These are phyloP conservation scores for Geopemphigus sp. DNA, from an alignment of 1,140 invertebrate genomes.

Conservation along the genomic window DNA sequence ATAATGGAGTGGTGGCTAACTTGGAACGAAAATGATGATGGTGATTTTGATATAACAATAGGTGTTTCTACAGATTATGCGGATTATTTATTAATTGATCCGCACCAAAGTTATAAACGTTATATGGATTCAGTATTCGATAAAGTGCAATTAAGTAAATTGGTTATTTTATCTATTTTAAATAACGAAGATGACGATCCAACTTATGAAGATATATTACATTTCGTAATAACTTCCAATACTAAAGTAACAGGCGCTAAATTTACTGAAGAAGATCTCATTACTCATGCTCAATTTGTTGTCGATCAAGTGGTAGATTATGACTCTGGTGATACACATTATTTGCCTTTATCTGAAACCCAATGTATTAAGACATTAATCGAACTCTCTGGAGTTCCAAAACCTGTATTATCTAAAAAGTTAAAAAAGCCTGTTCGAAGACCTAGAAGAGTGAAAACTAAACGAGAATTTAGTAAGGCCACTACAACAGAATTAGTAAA, in stretches of 20 bases:
- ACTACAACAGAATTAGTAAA: conserved; percentile 76
- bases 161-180: conserved; percentile 76
- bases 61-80: conserved; percentile 76
- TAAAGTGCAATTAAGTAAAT: conserved; percentile 78
- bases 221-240: conserved; percentile 59
- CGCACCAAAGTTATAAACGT: conserved; percentile 69
- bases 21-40: conserved; percentile 63
- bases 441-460: conserved; percentile 58
- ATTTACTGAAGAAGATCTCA: conserved; percentile 73
- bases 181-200: conserved; percentile 66
- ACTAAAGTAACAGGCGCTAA: conserved; percentile 63
- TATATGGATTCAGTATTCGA: conserved; percentile 71
- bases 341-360: conserved; percentile 69
- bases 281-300: conserved; percentile 79
- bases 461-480: conserved; percentile 67
- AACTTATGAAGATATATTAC: conserved; percentile 76
- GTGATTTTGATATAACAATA: conserved; percentile 69
- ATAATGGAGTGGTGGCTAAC: conserved; percentile 84
- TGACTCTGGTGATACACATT: conserved; percentile 63
- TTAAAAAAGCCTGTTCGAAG: conserved; percentile 62
- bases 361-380: conserved; percentile 76
- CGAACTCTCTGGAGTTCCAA: conserved; percentile 72
- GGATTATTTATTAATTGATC: conserved; percentile 77
- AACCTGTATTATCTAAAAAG: conserved; percentile 50
- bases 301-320: conserved; percentile 79